phyloP scores from a whole-genome alignment of 1,140 invertebrate species.

The Sarcophaga peregrina region DNA sequence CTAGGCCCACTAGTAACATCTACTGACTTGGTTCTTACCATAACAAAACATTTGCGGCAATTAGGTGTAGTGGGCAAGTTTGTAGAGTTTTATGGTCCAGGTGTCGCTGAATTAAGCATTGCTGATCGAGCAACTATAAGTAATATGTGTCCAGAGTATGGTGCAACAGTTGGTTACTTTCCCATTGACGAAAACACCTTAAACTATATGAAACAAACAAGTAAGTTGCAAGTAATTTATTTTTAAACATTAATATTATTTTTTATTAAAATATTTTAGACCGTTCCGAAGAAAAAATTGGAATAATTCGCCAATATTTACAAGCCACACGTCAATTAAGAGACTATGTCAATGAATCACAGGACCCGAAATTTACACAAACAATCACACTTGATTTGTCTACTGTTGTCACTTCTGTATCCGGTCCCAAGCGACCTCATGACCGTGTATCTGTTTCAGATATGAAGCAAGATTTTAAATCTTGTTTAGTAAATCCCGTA shows the following conservation, averaged over 20 bases:
- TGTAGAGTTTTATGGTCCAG: constrained; percentile 97
- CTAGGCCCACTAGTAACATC: constrained; percentile 90
- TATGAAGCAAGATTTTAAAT: constrained; percentile 91
- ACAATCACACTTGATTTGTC: constrained; percentile 87
- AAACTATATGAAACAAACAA: constrained; percentile 88
- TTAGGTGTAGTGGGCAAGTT: constrained; percentile 98
- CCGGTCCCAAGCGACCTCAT: constrained; percentile 96
- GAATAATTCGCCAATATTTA: constrained; percentile 87
- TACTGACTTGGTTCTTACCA: constrained; percentile 96
- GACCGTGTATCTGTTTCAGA: constrained; percentile 90
- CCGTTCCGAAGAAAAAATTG: constrained; percentile 84
- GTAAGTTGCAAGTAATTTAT: constrained; percentile 68
- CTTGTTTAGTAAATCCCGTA: constrained; percentile 92
- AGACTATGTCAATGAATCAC: constrained; percentile 79
- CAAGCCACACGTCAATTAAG: constrained; percentile 84
- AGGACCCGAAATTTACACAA: constrained; percentile 91
- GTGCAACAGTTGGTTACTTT: constrained; percentile 96
- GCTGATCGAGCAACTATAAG: constrained; percentile 94
- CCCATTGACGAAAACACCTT: constrained; percentile 91
- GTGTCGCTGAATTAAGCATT: constrained; percentile 89
- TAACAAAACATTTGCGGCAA: constrained; percentile 95
- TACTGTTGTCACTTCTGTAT: constrained; percentile 93
- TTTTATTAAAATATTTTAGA: constrained; percentile 70
- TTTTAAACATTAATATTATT: background rate
- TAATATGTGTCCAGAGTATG: constrained; percentile 99